Conservation (phyloP, 2,113 vertebrate species). For the Otolemur garnettii region DNA sequence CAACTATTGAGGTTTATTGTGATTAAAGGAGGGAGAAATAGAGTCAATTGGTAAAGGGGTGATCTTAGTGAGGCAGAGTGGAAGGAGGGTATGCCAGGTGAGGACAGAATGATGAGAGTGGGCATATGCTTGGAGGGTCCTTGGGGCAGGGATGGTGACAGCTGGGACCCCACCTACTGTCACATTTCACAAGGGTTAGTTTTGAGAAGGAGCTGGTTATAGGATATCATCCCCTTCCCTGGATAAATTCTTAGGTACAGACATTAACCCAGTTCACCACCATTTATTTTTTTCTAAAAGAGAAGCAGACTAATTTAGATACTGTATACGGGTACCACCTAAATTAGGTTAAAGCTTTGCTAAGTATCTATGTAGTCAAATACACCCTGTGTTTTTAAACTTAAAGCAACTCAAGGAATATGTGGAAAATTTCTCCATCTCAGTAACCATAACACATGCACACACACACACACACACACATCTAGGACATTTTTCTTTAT, state of each 20-base stretch:
- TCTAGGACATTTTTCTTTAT: not conserved
- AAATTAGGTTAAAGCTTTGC: too few relatives aligned
- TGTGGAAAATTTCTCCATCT: not conserved
- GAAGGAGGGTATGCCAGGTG: not conserved
- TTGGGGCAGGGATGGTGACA: too few relatives aligned
- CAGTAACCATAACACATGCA: not conserved
- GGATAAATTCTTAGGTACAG: not conserved
- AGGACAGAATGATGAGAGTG: not conserved
- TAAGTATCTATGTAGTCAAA: not conserved
- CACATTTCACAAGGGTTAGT: not conserved
- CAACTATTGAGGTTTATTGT: not conserved
- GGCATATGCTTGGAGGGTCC: rapidly evolving
- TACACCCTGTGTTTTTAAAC: not conserved
- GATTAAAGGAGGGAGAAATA: not conserved
- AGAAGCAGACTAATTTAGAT: not conserved
- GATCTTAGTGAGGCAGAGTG: too few relatives aligned
- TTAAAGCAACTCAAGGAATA: not conserved
- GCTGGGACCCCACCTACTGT: not conserved
- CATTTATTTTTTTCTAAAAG: not conserved
- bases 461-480: too few relatives aligned
- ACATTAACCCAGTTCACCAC: too few relatives aligned
- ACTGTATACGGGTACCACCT: too few relatives aligned
- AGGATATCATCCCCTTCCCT: not conserved
- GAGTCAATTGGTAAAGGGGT: not conserved
- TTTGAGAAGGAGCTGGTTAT: not conserved